Evolutionary conservation across 1,140 invertebrate species (phyloP).

Genomic region (Orchesella cincta): DNA sequence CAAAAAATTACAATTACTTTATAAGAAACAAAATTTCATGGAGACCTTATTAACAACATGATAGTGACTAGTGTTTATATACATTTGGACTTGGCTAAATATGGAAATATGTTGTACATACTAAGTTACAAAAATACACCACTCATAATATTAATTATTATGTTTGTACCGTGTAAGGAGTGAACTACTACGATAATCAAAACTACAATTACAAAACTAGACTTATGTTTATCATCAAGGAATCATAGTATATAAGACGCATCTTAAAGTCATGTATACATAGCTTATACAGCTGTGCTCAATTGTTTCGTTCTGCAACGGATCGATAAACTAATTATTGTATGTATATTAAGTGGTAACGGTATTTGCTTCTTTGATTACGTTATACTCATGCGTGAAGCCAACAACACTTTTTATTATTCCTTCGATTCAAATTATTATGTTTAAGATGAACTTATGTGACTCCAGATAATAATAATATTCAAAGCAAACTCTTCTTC

Average conservation of each 20-base stretch:
- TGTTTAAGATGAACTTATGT: constrained; percentile 14
- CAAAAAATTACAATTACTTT: constrained; percentile 9
- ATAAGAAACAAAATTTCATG: constrained; percentile 17
- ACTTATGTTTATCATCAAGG: too few relatives aligned
- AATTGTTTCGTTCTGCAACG: neutral
- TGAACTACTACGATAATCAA: too few relatives aligned
- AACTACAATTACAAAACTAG: too few relatives aligned
- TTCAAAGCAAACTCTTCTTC: neutral
- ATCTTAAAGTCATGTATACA: too few relatives aligned
- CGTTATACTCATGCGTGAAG: too few relatives aligned
- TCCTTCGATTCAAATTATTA: neutral
- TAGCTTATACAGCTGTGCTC: neutral
- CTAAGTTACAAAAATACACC: too few relatives aligned
- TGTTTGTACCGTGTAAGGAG: too few relatives aligned
- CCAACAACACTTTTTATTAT: too few relatives aligned
- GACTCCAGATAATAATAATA: constrained; percentile 15
- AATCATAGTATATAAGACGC: too few relatives aligned
- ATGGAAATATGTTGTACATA: neutral
- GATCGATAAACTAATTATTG: neutral
- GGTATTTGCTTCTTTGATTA: too few relatives aligned
- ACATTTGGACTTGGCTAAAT: neutral
- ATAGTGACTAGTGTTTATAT: neutral
- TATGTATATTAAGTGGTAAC: too few relatives aligned
- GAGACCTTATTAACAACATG: constrained; percentile 15
- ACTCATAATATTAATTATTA: too few relatives aligned